phyloP scores from a whole-genome alignment of 2,888 invertebrate genomes.

The Philereme vetulata region DNA sequence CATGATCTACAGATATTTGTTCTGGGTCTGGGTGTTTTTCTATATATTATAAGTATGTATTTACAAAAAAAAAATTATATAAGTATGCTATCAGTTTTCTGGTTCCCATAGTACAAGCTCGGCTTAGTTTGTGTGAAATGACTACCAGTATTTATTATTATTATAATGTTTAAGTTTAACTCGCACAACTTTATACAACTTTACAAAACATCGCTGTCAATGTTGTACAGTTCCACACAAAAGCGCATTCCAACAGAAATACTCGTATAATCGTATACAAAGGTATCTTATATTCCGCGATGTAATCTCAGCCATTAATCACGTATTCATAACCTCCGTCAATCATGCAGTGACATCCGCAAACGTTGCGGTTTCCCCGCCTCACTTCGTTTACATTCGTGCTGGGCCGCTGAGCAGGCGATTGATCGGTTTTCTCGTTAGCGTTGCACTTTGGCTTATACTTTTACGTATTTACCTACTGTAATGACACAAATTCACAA shows the following conservation, averaged over 20 bases:
- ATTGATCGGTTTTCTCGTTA: neutral
- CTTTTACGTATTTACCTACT: neutral
- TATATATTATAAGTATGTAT: too few species aligned
- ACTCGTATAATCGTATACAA: constrained; percentile 16
- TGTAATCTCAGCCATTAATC: constrained; percentile 64
- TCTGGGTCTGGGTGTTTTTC: too few species aligned
- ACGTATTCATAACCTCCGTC: constrained; percentile 71
- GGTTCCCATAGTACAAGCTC: too few species aligned
- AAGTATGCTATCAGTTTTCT: too few species aligned
- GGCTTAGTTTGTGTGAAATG: too few species aligned
- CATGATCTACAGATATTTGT: too few species aligned
- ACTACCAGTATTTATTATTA: too few species aligned
- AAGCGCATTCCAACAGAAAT: constrained; percentile 14
- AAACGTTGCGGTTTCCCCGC: constrained; percentile 59
- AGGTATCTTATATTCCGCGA: constrained; percentile 21
- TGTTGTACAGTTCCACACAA: constrained; percentile 6
- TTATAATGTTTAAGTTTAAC: too few species aligned
- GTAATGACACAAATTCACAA: too few species aligned
- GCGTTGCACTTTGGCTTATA: neutral
- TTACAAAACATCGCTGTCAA: neutral
- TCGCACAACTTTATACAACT: too few species aligned
- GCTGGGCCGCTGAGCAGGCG: constrained; percentile 36
- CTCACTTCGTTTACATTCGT: constrained; percentile 43
- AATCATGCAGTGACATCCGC: constrained; percentile 67
- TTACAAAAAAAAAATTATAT: too few species aligned